Conservation (phyloP, 2,113 vertebrate species). For the Columbina picui region DNA sequence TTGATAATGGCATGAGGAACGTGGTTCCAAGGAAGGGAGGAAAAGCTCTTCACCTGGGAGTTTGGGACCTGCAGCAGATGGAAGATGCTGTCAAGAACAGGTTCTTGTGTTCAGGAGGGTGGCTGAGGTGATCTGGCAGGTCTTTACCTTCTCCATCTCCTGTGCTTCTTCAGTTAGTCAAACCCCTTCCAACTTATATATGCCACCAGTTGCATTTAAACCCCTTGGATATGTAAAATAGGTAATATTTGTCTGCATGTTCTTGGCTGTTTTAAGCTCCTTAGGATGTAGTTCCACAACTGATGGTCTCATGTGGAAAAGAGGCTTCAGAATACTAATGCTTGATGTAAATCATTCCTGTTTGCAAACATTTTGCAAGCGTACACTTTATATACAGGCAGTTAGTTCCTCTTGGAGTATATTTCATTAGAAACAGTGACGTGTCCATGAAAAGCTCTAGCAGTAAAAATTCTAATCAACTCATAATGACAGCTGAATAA, state of each 20-base stretch:
- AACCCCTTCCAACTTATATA: background rate
- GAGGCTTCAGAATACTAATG: background rate
- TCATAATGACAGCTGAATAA: background rate
- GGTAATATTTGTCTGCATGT: background rate
- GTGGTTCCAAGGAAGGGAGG: background rate
- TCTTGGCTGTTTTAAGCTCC: background rate
- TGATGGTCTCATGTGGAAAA: background rate
- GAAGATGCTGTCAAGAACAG: background rate
- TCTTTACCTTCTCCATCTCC: background rate
- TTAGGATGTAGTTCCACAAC: background rate
- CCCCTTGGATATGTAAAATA: background rate
- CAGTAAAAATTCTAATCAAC: background rate
- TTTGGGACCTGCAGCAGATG: background rate
- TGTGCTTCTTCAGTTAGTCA: background rate
- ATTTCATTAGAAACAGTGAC: background rate
- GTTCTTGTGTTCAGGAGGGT: background rate
- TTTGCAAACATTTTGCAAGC: background rate
- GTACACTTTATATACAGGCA: background rate
- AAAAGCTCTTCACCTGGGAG: background rate
- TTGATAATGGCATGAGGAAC: background rate
- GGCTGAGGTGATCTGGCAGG: background rate
- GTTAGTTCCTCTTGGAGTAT: background rate
- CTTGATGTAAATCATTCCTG: background rate
- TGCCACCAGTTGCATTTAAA: background rate
- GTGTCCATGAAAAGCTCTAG: background rate